These are phyloP conservation scores for Cephalopachus bancanus DNA, from an alignment of 2,797 vertebrate genomes.

Conservation along the genomic window DNA sequence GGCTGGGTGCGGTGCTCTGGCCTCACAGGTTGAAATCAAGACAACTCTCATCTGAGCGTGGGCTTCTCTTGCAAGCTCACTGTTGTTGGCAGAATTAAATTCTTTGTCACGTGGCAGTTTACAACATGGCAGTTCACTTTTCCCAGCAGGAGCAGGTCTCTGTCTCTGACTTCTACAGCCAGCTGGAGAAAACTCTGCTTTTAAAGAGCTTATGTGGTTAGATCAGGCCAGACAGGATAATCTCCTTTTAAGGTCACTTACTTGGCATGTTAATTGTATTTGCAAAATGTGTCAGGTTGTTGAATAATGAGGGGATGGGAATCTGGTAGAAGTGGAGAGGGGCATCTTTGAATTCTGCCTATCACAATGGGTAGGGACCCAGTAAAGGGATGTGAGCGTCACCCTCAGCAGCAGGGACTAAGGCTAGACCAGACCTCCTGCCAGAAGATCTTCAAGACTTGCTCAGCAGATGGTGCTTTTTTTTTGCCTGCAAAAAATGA, in stretches of 20 bases:
- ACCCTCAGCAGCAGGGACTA: background rate
- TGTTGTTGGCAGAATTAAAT: background rate
- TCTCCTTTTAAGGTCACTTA: background rate
- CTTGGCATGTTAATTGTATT: background rate
- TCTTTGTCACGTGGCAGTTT: background rate
- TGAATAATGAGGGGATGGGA: background rate
- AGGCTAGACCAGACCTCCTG: background rate
- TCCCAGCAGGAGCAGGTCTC: background rate
- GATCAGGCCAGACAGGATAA: background rate
- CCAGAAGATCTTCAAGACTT: background rate
- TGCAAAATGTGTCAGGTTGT: background rate
- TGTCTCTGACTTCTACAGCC: background rate
- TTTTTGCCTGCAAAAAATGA: background rate
- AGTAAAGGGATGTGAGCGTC: background rate
- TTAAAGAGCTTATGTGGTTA: background rate
- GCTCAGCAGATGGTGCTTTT: background rate
- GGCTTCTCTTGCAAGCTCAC: background rate
- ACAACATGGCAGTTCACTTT: background rate
- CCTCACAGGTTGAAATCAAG: background rate
- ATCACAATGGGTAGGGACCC: background rate
- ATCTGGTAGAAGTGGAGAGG: background rate
- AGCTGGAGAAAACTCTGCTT: background rate
- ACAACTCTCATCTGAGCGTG: background rate
- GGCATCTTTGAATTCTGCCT: background rate
- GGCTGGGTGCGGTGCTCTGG: background rate